Evolutionary conservation across 2,113 vertebrate genomes (phyloP).

Genomic region (Climacteris rufus): DNA sequence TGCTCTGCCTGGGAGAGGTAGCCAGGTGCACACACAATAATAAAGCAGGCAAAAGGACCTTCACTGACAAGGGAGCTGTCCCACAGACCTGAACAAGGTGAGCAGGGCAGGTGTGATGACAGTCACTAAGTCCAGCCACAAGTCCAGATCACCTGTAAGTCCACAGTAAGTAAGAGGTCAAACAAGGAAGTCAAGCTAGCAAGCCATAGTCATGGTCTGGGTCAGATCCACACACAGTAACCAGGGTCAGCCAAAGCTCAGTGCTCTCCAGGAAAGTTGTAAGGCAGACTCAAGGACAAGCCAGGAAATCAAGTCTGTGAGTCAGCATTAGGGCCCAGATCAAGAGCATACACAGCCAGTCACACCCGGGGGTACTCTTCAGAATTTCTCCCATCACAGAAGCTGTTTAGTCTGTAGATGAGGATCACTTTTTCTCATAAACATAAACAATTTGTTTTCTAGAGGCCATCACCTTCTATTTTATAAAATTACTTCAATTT

Average conservation of each 20-base stretch:
- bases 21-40: background rate
- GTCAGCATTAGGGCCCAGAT: background rate
- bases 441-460: background rate
- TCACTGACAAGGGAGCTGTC: background rate
- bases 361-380: background rate
- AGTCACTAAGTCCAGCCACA: background rate
- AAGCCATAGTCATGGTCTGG: background rate
- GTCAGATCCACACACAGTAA: background rate
- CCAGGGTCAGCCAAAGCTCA: background rate
- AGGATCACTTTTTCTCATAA: background rate
- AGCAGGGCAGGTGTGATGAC: background rate
- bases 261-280: background rate
- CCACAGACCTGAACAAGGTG: background rate
- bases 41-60: background rate
- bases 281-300: background rate
- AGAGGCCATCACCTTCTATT: background rate
- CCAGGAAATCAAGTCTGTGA: background rate
- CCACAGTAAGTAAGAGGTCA: background rate
- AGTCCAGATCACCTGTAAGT: background rate
- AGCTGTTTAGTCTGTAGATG: background rate
- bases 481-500: background rate
- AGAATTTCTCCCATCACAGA: background rate
- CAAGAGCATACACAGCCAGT: accelerated
- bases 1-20: background rate
- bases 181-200: background rate